phyloP scores from a whole-genome alignment of 2,797 vertebrate species.

The Myotis findleyi region DNA sequence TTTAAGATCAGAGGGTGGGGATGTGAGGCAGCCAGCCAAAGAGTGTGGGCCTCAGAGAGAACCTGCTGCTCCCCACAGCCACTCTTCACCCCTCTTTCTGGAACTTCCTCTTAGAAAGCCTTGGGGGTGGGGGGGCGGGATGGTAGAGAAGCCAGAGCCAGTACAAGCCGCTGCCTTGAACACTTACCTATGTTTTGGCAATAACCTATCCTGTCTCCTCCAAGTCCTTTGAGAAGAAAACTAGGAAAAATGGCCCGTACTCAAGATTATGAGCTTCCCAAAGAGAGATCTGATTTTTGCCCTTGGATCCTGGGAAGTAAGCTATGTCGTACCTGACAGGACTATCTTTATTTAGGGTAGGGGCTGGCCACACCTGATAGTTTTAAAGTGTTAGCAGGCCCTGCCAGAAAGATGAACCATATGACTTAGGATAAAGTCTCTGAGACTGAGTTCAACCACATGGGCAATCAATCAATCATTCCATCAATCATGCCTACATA shows the following conservation, averaged over 20 bases:
- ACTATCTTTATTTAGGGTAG: neutral
- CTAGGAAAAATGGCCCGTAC: neutral
- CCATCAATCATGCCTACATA: neutral
- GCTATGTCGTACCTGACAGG: neutral
- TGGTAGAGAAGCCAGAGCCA: neutral
- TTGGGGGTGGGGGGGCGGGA: too few species aligned
- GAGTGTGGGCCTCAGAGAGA: rapidly evolving
- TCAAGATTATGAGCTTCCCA: neutral
- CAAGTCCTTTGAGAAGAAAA: neutral
- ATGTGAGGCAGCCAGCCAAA: rapidly evolving
- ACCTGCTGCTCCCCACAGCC: neutral
- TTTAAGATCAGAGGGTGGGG: neutral
- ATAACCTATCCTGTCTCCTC: neutral
- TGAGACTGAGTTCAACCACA: neutral
- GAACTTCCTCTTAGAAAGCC: neutral
- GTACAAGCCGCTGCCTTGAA: neutral
- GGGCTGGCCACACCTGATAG: neutral
- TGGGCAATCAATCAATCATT: neutral
- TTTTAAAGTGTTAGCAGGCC: neutral
- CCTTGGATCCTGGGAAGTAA: neutral
- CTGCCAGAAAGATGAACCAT: neutral
- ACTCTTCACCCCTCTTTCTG: neutral
- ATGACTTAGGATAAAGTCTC: neutral
- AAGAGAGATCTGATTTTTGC: neutral
- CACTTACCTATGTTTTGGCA: neutral